These are phyloP conservation scores for Haemorhous mexicanus DNA, from an alignment of 2,113 vertebrate genomes.

Conservation along the genomic window DNA sequence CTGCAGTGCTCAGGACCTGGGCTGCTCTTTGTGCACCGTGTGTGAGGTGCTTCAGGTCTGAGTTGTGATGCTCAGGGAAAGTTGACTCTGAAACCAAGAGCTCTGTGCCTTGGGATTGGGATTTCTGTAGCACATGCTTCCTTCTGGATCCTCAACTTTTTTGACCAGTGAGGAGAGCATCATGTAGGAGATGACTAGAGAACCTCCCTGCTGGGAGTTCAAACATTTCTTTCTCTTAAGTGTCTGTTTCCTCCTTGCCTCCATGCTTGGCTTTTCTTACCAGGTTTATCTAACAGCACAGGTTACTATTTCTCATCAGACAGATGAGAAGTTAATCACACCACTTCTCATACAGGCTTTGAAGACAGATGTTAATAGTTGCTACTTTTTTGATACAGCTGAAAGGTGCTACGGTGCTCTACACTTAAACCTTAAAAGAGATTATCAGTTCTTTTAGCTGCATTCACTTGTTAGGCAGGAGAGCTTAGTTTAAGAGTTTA, in stretches of 20 bases:
- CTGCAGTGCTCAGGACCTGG: fast-evolving
- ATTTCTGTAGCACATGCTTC: neutral
- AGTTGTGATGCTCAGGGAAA: neutral
- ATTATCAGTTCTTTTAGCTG: neutral
- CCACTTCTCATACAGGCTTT: neutral
- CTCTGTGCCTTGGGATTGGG: neutral
- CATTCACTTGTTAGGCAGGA: neutral
- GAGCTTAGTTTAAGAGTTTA: neutral
- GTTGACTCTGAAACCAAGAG: neutral
- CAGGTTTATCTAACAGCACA: neutral
- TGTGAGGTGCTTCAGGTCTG: neutral
- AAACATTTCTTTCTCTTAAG: fast-evolving
- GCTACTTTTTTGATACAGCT: neutral
- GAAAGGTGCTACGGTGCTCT: neutral
- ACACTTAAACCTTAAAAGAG: neutral
- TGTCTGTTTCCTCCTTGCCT: neutral
- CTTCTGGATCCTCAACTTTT: neutral
- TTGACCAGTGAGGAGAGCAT: neutral
- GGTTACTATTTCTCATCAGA: neutral
- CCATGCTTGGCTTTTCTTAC: neutral
- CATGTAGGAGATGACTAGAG: neutral
- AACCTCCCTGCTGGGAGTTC: neutral
- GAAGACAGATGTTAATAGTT: neutral
- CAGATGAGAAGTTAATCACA: neutral
- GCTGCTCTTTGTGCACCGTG: neutral